Evolutionary conservation across 1,140 invertebrate species (phyloP).

Genomic region (Neotoxoptera formosana): DNA sequence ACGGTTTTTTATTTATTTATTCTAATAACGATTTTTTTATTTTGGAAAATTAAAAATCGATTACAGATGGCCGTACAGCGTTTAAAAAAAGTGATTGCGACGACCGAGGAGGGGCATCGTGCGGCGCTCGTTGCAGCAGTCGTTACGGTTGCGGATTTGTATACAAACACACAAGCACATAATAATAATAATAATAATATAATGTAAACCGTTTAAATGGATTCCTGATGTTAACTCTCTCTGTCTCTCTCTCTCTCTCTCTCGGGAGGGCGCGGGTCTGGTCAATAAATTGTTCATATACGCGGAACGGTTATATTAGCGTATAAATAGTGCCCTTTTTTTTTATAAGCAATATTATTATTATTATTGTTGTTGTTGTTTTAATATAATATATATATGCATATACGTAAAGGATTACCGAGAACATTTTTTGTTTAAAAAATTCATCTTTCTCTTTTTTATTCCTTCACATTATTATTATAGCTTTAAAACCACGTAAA

Average conservation of each 20-base stretch:
- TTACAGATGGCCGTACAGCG: not conserved
- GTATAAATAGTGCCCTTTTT: not conserved
- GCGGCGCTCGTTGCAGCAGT: not conserved
- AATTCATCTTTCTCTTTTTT: not conserved
- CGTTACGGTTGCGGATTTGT: constrained; percentile 30
- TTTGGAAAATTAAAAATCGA: constrained; percentile 35
- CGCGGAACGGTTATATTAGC: not conserved
- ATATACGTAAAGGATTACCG: not conserved
- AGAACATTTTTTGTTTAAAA: not conserved
- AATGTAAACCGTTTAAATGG: constrained; percentile 38
- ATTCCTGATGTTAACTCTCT: constrained; percentile 18
- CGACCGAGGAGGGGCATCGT: not conserved
- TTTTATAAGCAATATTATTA: not conserved
- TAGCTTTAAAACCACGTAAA: not conserved
- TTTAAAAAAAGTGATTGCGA: not conserved
- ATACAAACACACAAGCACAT: not conserved
- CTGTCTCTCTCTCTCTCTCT: not conserved
- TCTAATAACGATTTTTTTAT: not conserved
- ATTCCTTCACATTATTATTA: not conserved
- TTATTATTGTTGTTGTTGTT: not conserved
- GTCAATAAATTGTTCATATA: constrained; percentile 30
- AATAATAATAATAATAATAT: constrained; percentile 10
- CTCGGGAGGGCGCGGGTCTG: not conserved
- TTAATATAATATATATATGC: not conserved
- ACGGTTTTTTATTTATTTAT: not conserved